Percentiles rank a stretch among this genome's conserved stretches.
These are phyloP conservation scores for Elegia similella DNA, from an alignment of 2,888 invertebrate genomes.

Conservation along the genomic window DNA sequence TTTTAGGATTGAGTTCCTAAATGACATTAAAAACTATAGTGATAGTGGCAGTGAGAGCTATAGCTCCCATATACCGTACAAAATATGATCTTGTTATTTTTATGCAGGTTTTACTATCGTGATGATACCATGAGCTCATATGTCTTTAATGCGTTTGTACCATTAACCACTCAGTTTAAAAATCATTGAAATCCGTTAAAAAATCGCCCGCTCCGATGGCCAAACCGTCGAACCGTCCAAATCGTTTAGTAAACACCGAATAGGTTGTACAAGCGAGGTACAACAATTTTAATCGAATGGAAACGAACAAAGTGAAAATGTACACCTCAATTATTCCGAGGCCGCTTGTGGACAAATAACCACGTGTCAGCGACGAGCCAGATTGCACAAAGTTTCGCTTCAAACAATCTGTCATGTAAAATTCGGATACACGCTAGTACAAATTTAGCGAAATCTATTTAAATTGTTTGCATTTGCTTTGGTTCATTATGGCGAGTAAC, in stretches of 20 bases:
- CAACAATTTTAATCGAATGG: slow-evolving; percentile 81
- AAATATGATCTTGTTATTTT: no score
- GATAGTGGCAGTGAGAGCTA: no score
- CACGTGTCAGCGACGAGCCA: slow-evolving; percentile 57
- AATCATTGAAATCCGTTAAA: slow-evolving; percentile 35
- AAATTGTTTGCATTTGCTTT: slow-evolving; percentile 15
- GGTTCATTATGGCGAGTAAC: slow-evolving; percentile 11
- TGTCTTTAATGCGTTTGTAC: neutral
- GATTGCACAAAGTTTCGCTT: slow-evolving; percentile 36
- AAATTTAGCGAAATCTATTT: slow-evolving; percentile 27
- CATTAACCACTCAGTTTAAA: slow-evolving; percentile 5
- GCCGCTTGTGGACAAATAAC: slow-evolving; percentile 72
- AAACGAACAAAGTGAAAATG: slow-evolving; percentile 81
- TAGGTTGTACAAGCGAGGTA: slow-evolving; percentile 77
- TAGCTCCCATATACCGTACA: no score
- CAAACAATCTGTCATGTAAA: slow-evolving; percentile 29
- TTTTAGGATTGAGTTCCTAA: no score
- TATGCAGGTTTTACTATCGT: no score
- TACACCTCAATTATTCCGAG: slow-evolving; percentile 80
- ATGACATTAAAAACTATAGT: no score
- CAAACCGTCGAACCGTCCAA: slow-evolving; percentile 74
- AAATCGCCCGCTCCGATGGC: slow-evolving; percentile 57
- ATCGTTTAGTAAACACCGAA: slow-evolving; percentile 81
- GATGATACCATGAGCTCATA: neutral
- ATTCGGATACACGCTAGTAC: slow-evolving; percentile 11